Evolutionary conservation across 2,888 invertebrate species (phyloP).

Genomic region (Aquatica leii): DNA sequence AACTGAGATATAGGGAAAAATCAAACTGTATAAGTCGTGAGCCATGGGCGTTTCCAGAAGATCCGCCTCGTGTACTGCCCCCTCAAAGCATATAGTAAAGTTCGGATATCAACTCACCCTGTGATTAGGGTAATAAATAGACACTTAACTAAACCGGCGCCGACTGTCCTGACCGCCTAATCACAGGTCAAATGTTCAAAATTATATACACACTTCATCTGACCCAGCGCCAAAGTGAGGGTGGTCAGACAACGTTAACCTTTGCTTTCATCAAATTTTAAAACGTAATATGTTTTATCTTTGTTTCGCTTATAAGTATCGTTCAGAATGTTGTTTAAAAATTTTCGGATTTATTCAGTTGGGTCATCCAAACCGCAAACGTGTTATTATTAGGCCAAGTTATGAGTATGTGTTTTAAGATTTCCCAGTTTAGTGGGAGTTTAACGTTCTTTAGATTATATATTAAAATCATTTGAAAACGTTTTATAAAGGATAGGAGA

Average conservation of each 20-base stretch:
- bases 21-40: slow-evolving; percentile 52
- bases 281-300: slow-evolving; percentile 21
- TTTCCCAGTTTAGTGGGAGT: slow-evolving; percentile 45
- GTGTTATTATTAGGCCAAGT: slow-evolving; percentile 41
- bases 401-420: slow-evolving; percentile 42
- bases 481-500: slow-evolving; percentile 37
- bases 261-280: slow-evolving; percentile 27
- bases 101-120: slow-evolving; percentile 54
- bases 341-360: slow-evolving; percentile 14
- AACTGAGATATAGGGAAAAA: slow-evolving; percentile 28
- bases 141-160: slow-evolving; percentile 57
- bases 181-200: slow-evolving; percentile 58
- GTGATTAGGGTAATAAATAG: slow-evolving; percentile 61
- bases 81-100: slow-evolving; percentile 49
- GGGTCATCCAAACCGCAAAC: slow-evolving; percentile 31
- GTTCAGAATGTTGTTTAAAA: neutral
- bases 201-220: slow-evolving; percentile 55
- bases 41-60: slow-evolving; percentile 54
- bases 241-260: slow-evolving; percentile 48
- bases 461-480: slow-evolving; percentile 38
- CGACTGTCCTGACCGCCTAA: slow-evolving; percentile 57
- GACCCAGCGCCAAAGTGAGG: slow-evolving; percentile 52
- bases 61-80: slow-evolving; percentile 53
- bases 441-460: slow-evolving; percentile 38
- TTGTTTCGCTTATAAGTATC: slow-evolving; percentile 12